Percentiles rank a stretch among this genome's conserved stretches.
phyloP scores from a whole-genome alignment of 2,888 invertebrate genomes.

The Ametastegia equiseti region DNA sequence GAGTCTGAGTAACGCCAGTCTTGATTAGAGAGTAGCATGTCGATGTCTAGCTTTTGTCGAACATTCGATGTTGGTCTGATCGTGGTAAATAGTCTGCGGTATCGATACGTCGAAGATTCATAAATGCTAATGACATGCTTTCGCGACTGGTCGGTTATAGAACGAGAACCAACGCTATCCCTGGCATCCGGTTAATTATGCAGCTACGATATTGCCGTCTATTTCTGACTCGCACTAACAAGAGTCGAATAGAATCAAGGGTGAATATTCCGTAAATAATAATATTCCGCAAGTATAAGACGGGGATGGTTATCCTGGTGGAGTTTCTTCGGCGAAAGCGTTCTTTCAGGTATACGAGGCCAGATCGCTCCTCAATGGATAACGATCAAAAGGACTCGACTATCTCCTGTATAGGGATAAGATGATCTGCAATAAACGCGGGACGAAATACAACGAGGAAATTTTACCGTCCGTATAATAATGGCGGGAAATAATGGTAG shows the following conservation, averaged over 20 bases:
- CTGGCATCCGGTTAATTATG: slow-evolving; percentile 29
- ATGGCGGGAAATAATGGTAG: slow-evolving; percentile 40
- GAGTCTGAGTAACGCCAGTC: slow-evolving; percentile 26
- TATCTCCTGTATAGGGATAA: slow-evolving; percentile 8
- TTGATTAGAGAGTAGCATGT: slow-evolving; percentile 38
- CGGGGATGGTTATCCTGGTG: slow-evolving; percentile 4
- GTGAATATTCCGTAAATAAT: background rate
- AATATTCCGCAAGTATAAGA: slow-evolving; percentile 11
- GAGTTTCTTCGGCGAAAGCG: background rate
- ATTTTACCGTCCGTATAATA: slow-evolving; percentile 32
- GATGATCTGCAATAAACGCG: slow-evolving; percentile 39
- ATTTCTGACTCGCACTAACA: background rate
- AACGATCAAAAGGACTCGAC: slow-evolving; percentile 29
- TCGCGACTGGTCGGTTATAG: background rate
- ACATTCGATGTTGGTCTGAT: background rate
- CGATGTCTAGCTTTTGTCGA: slow-evolving; percentile 7
- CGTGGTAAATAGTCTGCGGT: background rate
- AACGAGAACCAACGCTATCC: background rate
- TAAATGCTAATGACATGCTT: slow-evolving; percentile 17
- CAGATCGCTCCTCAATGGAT: background rate
- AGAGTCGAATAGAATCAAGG: background rate
- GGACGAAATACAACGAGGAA: slow-evolving; percentile 9
- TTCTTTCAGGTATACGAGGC: background rate
- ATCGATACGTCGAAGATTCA: slow-evolving; percentile 9
- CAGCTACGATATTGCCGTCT: background rate